Conservation (phyloP, 2,888 invertebrate genomes). For the Megastigmus dorsalis region DNA sequence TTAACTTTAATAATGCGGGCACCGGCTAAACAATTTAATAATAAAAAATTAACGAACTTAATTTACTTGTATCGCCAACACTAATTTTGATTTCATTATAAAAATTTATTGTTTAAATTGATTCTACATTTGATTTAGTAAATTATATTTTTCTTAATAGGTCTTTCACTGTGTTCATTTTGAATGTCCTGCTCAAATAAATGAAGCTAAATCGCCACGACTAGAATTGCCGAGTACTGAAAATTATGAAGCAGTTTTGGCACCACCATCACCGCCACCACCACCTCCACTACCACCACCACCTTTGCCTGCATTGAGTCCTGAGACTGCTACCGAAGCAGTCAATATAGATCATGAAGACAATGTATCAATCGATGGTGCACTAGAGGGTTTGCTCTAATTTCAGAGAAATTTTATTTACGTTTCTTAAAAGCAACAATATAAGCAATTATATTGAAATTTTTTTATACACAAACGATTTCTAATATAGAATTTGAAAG, state of each 20-base stretch:
- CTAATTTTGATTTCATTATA: too few species aligned
- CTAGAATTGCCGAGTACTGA: constrained; percentile 36
- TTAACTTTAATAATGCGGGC: too few species aligned
- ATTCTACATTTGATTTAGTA: constrained; percentile 1
- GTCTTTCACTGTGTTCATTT: constrained; percentile 99
- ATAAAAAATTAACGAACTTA: too few species aligned
- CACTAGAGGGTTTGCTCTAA: constrained; percentile 56
- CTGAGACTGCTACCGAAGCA: constrained; percentile 69
- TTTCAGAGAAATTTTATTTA: neutral
- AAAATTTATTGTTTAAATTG: too few species aligned
- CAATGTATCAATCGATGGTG: constrained; percentile 58
- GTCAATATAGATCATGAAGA: constrained; percentile 67
- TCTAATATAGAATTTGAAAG: too few species aligned
- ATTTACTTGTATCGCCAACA: too few species aligned
- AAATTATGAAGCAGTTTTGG: constrained; percentile 36
- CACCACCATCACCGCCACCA: constrained; percentile 41
- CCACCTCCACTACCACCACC: constrained; percentile 37
- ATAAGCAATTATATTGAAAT: too few species aligned
- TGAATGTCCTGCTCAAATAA: constrained; percentile 89
- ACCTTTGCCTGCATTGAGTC: constrained; percentile 57
- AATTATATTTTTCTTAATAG: constrained; percentile 76
- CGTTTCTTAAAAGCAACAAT: too few species aligned
- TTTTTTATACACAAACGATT: too few species aligned
- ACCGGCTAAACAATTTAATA: too few species aligned
- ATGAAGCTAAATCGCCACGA: constrained; percentile 58